Evolutionary conservation across 1,140 invertebrate genomes (phyloP), one percentile per base, ranked within the genome.

Genomic region (Heliothis subflexa): DNA sequence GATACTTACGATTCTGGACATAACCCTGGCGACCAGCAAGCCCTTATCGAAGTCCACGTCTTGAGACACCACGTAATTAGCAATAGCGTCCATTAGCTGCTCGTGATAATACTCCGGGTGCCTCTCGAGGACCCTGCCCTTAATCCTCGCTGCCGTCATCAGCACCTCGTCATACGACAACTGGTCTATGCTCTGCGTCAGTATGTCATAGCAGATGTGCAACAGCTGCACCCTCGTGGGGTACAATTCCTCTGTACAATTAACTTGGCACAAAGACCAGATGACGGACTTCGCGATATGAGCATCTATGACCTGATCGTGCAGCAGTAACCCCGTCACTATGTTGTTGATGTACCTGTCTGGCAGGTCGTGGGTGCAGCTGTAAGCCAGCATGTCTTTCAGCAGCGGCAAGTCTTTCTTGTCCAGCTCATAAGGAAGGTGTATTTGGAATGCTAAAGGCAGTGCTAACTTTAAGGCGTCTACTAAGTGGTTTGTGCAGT

Each of bases 371-470:
- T 95, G 94, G 54, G 87, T 88, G 40, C 94, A 93, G 64, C 93
- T 91, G 85, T 93, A 96, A 7, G 91, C 80, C 7, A 96, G 86
- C 90, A 95, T 95, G 40, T 96, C 95, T 21, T 87, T 86, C 50
- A 96, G 82, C 16, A 95, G 83, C 1, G 83, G 68, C 25, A 95
- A 73, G 83, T 96, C 95, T 18, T 95, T 88, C 13, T 83, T 85
- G 76, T 96, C 95, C 45, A 96, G 78, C 88, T 96, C 95, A 12
- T 90, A 77, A 13, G 94, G 88, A 12, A 97, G 64, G 78, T 96
- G 94, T 4, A 95, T 93, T 86, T 96, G 95, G 86, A 97, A 97
- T 1, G 96, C 95, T 14, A 96, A 84, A 0, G 96, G 96, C 18
- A 97, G 78, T 5, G 96, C 96, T 10, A 95, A 88, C 79, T 94